phyloP scores from a whole-genome alignment of 1,140 invertebrate genomes.

The Pogonomyrmex barbatus region DNA sequence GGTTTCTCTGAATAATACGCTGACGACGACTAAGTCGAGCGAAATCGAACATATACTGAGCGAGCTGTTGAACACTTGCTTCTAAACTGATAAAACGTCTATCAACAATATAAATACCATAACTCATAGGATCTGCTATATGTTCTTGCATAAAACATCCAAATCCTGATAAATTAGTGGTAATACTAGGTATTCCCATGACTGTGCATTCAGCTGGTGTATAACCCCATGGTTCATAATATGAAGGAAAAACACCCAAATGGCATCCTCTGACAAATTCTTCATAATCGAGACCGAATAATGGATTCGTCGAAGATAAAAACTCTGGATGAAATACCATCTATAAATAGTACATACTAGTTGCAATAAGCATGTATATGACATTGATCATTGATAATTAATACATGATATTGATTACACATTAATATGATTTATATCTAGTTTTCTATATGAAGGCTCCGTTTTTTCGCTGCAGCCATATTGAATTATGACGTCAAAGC shows the following conservation, averaged over 20 bases:
- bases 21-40: constrained; percentile 96
- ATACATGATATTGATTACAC: background rate
- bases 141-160: constrained; percentile 99
- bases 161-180: constrained; percentile 99
- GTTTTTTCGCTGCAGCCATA: too few relatives aligned
- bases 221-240: constrained; percentile 99
- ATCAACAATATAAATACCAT: constrained; percentile 99
- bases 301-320: constrained; percentile 98
- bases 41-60: constrained; percentile 98
- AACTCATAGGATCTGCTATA: constrained; percentile 98
- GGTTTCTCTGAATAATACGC: constrained; percentile 98
- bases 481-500: too few relatives aligned
- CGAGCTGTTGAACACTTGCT: constrained; percentile 96
- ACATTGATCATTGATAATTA: too few relatives aligned
- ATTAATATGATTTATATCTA: background rate
- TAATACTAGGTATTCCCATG: constrained; percentile 99
- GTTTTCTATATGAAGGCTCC: too few relatives aligned
- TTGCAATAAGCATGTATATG: background rate
- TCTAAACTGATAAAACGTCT: constrained; percentile 95
- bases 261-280: constrained; percentile 99
- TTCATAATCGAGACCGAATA: constrained; percentile 99
- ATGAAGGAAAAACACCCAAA: constrained; percentile 99
- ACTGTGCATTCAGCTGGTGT: constrained; percentile 99
- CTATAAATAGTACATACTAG: constrained; percentile 85
- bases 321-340: constrained; percentile 99